Conservation (phyloP, 2,888 invertebrate species). For the Agrilus biguttatus region DNA sequence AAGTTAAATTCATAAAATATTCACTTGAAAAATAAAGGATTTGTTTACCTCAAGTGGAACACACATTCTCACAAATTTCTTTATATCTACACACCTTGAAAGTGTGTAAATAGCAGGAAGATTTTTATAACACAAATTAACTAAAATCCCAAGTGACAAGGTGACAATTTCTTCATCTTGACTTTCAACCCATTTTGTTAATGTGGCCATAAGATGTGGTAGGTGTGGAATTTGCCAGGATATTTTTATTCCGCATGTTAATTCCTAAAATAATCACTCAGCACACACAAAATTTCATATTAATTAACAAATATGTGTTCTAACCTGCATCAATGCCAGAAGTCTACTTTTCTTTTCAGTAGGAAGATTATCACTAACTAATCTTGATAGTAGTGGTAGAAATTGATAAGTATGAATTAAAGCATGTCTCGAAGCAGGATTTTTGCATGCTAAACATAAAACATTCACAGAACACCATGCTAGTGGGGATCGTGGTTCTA, state of each 20-base stretch:
- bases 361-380: conserved; percentile 44
- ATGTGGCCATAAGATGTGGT: conserved; percentile 46
- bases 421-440: conserved; percentile 44
- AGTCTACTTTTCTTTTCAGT: conserved; percentile 49
- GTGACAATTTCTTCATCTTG: conserved; percentile 35
- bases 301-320: neutral
- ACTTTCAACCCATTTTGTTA: conserved; percentile 50
- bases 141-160: conserved; percentile 52
- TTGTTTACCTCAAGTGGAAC: conserved; percentile 41
- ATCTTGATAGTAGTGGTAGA: conserved; percentile 45
- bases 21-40: neutral
- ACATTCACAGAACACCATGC: conserved; percentile 54
- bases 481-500: conserved; percentile 40
- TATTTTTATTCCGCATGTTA: conserved; percentile 66
- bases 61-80: conserved; percentile 47
- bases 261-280: conserved; percentile 37
- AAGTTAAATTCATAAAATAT: conserved; percentile 1
- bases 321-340: conserved; percentile 48
- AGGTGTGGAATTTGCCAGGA: conserved; percentile 70
- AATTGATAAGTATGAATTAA: conserved; percentile 58
- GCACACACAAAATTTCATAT: neutral
- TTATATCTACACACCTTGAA: conserved; percentile 56
- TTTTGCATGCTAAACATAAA: conserved; percentile 45
- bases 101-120: conserved; percentile 58
- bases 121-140: conserved; percentile 69